Percentiles rank a stretch among this genome's conserved stretches.
phyloP scores from a whole-genome alignment of 2,888 invertebrate species.

The Cylindroiulus punctatus region DNA sequence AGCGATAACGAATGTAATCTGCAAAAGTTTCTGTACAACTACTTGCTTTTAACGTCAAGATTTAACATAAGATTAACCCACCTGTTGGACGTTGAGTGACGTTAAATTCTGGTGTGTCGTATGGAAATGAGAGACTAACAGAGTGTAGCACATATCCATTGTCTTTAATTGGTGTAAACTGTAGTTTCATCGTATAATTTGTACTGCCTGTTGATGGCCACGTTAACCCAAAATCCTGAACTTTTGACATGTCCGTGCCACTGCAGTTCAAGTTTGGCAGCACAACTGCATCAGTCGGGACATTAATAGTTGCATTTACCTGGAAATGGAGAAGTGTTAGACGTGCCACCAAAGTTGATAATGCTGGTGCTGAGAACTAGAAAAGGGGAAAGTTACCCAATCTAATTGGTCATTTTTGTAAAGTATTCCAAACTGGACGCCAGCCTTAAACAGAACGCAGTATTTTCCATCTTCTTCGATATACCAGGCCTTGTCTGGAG shows the following conservation, averaged over 20 bases:
- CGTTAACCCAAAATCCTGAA: not conserved
- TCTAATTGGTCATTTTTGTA: not conserved
- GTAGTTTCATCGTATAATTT: not conserved
- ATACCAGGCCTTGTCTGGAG: not conserved
- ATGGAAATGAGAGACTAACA: not conserved
- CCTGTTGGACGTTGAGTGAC: not conserved
- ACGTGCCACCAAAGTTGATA: not conserved
- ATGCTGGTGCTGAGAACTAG: not conserved
- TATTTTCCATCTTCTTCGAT: not conserved
- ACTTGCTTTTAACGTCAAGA: not conserved
- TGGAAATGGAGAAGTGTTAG: not conserved
- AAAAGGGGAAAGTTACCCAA: not conserved
- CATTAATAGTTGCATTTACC: conserved; percentile 2
- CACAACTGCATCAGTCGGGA: not conserved
- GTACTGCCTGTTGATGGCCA: not conserved
- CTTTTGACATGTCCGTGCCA: not conserved
- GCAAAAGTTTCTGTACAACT: too few species aligned
- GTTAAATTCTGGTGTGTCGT: not conserved
- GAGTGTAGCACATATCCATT: not conserved
- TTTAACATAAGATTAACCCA: not conserved
- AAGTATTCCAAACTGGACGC: conserved; percentile 2
- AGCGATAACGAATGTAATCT: too few species aligned
- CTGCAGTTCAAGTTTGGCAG: not conserved
- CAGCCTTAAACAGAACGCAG: conserved; percentile 50
- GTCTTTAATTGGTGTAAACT: not conserved